Conservation (phyloP, 2,888 invertebrate genomes). For the Xiphydria camelus region DNA sequence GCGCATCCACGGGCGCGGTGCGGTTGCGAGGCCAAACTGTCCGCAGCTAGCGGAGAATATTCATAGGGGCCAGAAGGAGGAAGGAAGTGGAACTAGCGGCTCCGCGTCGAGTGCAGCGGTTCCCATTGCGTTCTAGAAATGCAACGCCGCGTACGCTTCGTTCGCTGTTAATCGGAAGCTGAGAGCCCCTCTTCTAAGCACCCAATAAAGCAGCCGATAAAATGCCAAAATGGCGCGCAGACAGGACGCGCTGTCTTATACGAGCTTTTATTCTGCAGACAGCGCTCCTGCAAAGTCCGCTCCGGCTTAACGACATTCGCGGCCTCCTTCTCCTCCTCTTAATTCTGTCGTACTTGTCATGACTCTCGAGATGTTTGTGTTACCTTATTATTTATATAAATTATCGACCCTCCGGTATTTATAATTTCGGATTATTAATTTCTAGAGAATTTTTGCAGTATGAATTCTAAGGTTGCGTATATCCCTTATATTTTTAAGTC, state of each 20-base stretch:
- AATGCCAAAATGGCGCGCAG: slow-evolving; percentile 17
- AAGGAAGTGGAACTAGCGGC: background rate
- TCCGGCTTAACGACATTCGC: slow-evolving; percentile 13
- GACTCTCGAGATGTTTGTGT: too few species aligned
- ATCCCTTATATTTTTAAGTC: too few species aligned
- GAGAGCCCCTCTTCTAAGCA: slow-evolving; percentile 16
- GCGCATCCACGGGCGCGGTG: too few species aligned
- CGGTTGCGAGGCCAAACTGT: background rate
- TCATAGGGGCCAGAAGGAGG: background rate
- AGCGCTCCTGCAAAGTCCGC: slow-evolving; percentile 14
- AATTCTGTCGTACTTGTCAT: too few species aligned
- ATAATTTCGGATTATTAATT: too few species aligned
- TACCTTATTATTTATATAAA: too few species aligned
- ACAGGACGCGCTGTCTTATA: slow-evolving; percentile 16
- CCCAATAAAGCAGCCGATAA: slow-evolving; percentile 18
- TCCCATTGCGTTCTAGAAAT: too few species aligned
- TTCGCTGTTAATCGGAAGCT: too few species aligned
- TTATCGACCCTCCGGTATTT: too few species aligned
- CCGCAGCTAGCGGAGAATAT: background rate
- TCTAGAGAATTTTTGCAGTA: too few species aligned
- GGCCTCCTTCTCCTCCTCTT: too few species aligned
- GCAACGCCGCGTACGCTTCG: background rate
- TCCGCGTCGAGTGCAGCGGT: background rate
- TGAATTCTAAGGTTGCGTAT: too few species aligned
- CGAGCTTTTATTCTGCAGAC: slow-evolving; percentile 13